Base-by-base conservation (phyloP, 1,140 invertebrate species). In the Drosophila lowei region DNA sequence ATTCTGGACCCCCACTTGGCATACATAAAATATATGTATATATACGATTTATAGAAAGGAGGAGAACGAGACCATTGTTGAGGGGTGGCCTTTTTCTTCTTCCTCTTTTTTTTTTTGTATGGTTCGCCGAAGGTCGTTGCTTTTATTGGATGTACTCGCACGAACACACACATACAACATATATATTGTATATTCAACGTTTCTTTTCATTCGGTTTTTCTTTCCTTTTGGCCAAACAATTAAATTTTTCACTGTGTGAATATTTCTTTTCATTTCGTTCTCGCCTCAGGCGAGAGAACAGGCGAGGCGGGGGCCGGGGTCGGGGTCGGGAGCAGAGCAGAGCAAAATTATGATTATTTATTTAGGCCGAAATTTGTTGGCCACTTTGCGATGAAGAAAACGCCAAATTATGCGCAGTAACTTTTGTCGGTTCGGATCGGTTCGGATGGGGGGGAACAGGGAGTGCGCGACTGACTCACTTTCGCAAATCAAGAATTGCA, bases 321-420 rank as follows among this genome's bases (percentile, higher is more conserved):
- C 4, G 3, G 23, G 23, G 23, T 0, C 23, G 23, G 23, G 23
- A n/a, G n/a, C 13, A 28, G 43, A 16, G 43, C 21, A 30, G 48
- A 21, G n/a, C 8, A 38, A 72, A 78, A 72, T 78, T 79, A 68
- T 80, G 71, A 64, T 79, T 75, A 79, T 79, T 68, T 66, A 72
- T 83, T 81, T 57, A 54, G 63, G 59, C 52, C 65, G 72, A 77
- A 78, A 78, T 68, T 56, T 72, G 54, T 63, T 50, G 54, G 71
- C 80, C 76, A 84, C 66, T 75, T 84, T 67, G 50, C 65, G 60
- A 76, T 72, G 61, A 72, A 76, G 47, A 66, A 38, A 38, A 13
- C 3, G 34, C 65, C 62, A 79, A 71, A 72, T 79, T 84, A 72
- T 80, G 79, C 80, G 80, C 80, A 63, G 56, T 72, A 72, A 66